These are phyloP conservation scores for Agonopterix subpropinquella DNA, from an alignment of 2,888 invertebrate genomes.

Conservation along the genomic window DNA sequence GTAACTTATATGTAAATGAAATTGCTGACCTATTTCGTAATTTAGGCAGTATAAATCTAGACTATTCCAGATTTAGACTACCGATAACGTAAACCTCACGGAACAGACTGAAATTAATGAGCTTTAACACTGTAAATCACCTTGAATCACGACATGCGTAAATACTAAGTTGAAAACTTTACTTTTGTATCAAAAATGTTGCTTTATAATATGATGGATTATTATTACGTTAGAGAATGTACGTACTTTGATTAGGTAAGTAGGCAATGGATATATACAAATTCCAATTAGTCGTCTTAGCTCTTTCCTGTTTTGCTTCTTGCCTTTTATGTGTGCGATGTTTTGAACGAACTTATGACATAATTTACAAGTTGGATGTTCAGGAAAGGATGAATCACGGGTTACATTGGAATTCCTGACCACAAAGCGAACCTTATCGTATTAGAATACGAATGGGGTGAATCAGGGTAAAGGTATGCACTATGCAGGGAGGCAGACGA, in stretches of 20 bases:
- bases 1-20: too few species aligned
- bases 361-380: too few species aligned
- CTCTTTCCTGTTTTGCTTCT: too few species aligned
- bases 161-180: background rate
- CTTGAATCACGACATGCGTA: conserved; percentile 8
- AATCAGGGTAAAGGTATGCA: conserved; percentile 35
- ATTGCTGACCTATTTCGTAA: too few species aligned
- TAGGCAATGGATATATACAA: too few species aligned
- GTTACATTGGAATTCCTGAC: conserved; percentile 37
- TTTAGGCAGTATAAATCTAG: conserved; percentile 18
- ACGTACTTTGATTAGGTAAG: too few species aligned
- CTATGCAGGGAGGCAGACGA: conserved; percentile 14
- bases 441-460: conserved; percentile 40
- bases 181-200: too few species aligned
- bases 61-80: conserved; percentile 30
- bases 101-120: conserved; percentile 27
- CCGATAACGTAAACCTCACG: conserved; percentile 24
- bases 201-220: too few species aligned
- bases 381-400: conserved; percentile 36
- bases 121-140: conserved; percentile 20
- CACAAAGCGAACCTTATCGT: conserved; percentile 22
- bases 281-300: too few species aligned
- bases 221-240: too few species aligned
- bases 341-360: too few species aligned
- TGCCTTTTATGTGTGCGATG: too few species aligned